Base-by-base conservation (phyloP, 2,888 invertebrate genomes). In the Incurvaria masculella region DNA sequence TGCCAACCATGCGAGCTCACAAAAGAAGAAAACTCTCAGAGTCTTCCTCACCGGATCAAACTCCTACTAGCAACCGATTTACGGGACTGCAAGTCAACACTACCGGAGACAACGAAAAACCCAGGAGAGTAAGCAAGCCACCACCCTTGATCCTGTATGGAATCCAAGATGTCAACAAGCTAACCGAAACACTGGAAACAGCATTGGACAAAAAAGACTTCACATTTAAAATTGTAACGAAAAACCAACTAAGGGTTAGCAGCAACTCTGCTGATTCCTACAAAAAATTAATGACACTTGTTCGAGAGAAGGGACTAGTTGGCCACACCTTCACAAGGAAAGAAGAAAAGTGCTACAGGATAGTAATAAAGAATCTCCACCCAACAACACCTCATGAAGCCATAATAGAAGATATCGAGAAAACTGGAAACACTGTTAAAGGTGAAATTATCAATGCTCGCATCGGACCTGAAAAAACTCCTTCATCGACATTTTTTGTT, bases 141-240 rank as follows among this genome's bases (percentile, higher is more conserved):
- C 49, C 60, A 59, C 41, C 63, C 56, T 0, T 55, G 2, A 45
- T 69, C 68, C 51, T 66, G 66, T 16, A 61, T 65, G 2, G 65
- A 59, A 42, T 19, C n/a, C 19, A 41, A 27, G 41, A 41, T 16
- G 14, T 41, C 3, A 20, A 19, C 10, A 2, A 41, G 20, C 17
- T 41, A 20, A 19, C 8, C 2, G 8, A 11, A 41, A 6, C 17
- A 8, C 6, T 41, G 17, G 18, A 41, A 18, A 20, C 18, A 3
- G 41, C 17, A 20, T 4, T 16, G 2, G 19, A 41, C 4, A 11
- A 41, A 41, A 41, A 6, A 8, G 17, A 41, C 3, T 41, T 8
- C 18, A 41, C 16, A 6, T 16, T 19, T 18, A 41, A 41, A 14
- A 20, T 41, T 4, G 17, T 41, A 3, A 19, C 8, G 3, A 41